Percentiles rank a stretch among this genome's conserved stretches.
Conservation (phyloP, 35 echinoderm and acorn worm genomes). For the Lytechinus pictus region DNA sequence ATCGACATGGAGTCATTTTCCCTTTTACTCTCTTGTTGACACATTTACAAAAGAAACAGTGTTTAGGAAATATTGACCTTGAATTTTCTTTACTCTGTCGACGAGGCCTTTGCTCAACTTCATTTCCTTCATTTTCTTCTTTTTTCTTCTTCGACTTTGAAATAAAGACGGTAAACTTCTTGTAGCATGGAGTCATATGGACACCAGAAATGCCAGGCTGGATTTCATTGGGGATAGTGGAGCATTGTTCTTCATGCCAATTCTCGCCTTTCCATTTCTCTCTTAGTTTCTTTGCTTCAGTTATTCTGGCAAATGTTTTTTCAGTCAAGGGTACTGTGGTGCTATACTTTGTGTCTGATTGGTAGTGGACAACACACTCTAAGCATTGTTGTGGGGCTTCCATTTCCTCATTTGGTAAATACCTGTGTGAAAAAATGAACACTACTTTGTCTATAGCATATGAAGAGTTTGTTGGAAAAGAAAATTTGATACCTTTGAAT, state of each 20-base stretch:
- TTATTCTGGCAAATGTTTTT: slow-evolving; percentile 43
- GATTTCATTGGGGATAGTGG: slow-evolving; percentile 45
- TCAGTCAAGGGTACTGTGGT: slow-evolving; percentile 23
- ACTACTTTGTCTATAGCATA: too few relatives aligned
- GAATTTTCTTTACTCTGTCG: too few relatives aligned
- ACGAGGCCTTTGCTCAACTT: too few relatives aligned
- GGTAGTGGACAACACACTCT: too few relatives aligned
- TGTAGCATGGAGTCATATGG: slow-evolving; percentile 51
- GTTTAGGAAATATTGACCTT: slow-evolving; percentile 15
- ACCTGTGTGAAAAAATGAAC: too few relatives aligned
- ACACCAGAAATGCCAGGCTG: slow-evolving; percentile 25
- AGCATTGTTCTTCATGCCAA: slow-evolving; percentile 45
- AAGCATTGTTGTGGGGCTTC: too few relatives aligned
- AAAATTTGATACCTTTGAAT: too few relatives aligned
- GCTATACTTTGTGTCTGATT: background rate
- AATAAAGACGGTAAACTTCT: slow-evolving; percentile 43
- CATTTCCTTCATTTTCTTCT: background rate
- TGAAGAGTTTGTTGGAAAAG: too few relatives aligned
- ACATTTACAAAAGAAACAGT: slow-evolving; percentile 41
- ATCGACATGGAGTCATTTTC: slow-evolving; percentile 23
- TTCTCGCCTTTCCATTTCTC: slow-evolving; percentile 50
- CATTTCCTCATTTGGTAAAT: too few relatives aligned
- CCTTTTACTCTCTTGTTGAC: slow-evolving; percentile 25
- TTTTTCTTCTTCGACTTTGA: slow-evolving; percentile 21
- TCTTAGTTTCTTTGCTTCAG: slow-evolving; percentile 37